Evolutionary conservation across 2,888 invertebrate genomes (phyloP).

Genomic region (Polydrusus pterygomalis): DNA sequence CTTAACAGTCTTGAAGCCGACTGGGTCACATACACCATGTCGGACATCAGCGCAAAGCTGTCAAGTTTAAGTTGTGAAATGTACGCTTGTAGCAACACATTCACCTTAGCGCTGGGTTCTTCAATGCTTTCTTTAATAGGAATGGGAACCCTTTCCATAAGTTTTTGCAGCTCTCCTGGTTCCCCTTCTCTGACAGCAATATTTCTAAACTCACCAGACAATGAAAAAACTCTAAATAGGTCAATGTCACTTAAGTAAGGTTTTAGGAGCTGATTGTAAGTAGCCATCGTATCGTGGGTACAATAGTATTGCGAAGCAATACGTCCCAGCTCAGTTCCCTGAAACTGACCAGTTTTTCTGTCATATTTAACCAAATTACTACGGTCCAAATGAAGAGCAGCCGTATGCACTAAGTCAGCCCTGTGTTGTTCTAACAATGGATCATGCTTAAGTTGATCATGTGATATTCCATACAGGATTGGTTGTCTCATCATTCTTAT

Average conservation of each 20-base stretch:
- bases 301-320: constrained; percentile 99
- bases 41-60: constrained; percentile 98
- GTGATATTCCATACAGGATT: constrained; percentile 89
- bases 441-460: constrained; percentile 88
- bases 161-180: constrained; percentile 95
- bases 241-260: constrained; percentile 98
- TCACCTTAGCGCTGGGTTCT: constrained; percentile 97
- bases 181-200: constrained; percentile 97
- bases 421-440: constrained; percentile 89
- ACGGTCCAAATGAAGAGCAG: constrained; percentile 92
- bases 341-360: constrained; percentile 89
- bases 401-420: constrained; percentile 96
- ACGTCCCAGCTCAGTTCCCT: constrained; percentile 91
- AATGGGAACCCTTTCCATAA: constrained; percentile 96
- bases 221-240: constrained; percentile 96
- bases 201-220: constrained; percentile 97
- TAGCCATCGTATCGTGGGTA: constrained; percentile 96
- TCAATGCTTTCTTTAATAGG: constrained; percentile 99
- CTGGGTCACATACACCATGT: constrained; percentile 99
- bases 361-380: constrained; percentile 97
- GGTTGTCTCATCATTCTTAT: constrained; percentile 89
- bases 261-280: constrained; percentile 96
- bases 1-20: constrained; percentile 95
- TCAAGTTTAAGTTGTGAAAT: constrained; percentile 98
- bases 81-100: constrained; percentile 96